Evolutionary conservation across 1,140 invertebrate species (phyloP), one percentile per base, ranked within the genome.

Genomic region (Drosophila neocordata): DNA sequence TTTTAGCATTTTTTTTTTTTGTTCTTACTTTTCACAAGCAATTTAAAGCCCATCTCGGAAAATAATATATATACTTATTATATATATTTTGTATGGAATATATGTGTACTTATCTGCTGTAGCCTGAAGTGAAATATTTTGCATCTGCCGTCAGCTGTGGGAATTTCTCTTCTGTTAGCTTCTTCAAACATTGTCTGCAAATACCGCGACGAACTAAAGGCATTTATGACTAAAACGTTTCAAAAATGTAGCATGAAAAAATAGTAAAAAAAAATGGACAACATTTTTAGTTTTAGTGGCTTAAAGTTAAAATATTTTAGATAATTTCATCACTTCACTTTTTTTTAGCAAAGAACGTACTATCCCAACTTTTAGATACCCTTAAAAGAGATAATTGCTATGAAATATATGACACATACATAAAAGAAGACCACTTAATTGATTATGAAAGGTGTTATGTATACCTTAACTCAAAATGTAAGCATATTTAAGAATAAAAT

Each of bases 1-100:
- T 3, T 69, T 75, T 73, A 62, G 63, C 83, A 51, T 27, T 57
- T 9, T 31, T 20, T 52, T 38, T 9, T 0, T 41, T 59, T 37
- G 31, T 1, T 11, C 35, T 31, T 60, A 61, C 52, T 65, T 44
- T 2, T 12, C 2, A 53, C 27, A 9, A 44, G 41, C 41, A 44
- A 44, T 44, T 48, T 48, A 48, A 48, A 48, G 41, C 41, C 41
- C 41, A 48, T 48, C 41, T 48, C 8, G 9, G 15, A n/a, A 44
- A 44, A 44, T 44, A 44, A 15, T 48, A 15, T 44, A 15, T 44
- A 44, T 44, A 44, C 27, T 31, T 18, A 18, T 8, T 8, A 18
- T 8, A 41, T 7, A 15, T 15, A 8, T 18, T 31, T 31, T 31
- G 27, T 31, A 31, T 31, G 6, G n/a, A n/a, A 18, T 44, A 7